phyloP scores from a whole-genome alignment of 2,113 vertebrate genomes.

The Pipa parva region DNA sequence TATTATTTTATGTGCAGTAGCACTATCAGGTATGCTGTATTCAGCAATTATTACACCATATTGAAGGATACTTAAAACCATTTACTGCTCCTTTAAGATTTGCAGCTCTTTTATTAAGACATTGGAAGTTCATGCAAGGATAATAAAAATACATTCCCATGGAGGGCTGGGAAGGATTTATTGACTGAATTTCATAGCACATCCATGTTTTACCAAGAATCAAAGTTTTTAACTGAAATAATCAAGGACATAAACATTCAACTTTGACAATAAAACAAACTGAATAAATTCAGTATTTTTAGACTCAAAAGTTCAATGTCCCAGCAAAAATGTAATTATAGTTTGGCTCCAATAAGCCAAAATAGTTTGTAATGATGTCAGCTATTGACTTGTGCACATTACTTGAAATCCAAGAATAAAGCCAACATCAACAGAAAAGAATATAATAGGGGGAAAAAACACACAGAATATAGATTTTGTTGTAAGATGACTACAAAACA shows the following conservation, averaged over 20 bases:
- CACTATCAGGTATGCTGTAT: neutral
- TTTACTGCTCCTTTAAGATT: neutral
- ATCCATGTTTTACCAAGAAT: conserved; percentile 8
- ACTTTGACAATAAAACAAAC: too few species aligned
- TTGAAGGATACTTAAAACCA: too few species aligned
- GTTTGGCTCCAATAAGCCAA: conserved; percentile 3
- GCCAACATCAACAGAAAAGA: conserved; percentile 5
- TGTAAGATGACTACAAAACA: too few species aligned
- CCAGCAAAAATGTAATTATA: conserved; percentile 12
- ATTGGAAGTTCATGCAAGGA: conserved; percentile 27
- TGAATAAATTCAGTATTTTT: too few species aligned
- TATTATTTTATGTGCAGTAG: too few species aligned
- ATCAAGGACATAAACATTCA: conserved; percentile 1
- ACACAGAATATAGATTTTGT: neutral
- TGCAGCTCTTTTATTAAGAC: conserved; percentile 1
- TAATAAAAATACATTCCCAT: conserved; percentile 7
- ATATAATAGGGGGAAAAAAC: neutral
- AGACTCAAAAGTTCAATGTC: conserved; percentile 22
- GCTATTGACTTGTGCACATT: conserved; percentile 22
- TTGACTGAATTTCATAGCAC: too few species aligned
- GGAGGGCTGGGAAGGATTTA: conserved; percentile 2
- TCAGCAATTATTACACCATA: conserved; percentile 20
- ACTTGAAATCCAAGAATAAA: conserved; percentile 1
- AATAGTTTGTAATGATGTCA: conserved; percentile 12
- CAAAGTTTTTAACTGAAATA: conserved; percentile 15